A percentile compares a stretch with the other conserved stretches of the same genome.
Evolutionary conservation across 2,797 vertebrate species (phyloP).

Genomic region (Cryptoprocta ferox): DNA sequence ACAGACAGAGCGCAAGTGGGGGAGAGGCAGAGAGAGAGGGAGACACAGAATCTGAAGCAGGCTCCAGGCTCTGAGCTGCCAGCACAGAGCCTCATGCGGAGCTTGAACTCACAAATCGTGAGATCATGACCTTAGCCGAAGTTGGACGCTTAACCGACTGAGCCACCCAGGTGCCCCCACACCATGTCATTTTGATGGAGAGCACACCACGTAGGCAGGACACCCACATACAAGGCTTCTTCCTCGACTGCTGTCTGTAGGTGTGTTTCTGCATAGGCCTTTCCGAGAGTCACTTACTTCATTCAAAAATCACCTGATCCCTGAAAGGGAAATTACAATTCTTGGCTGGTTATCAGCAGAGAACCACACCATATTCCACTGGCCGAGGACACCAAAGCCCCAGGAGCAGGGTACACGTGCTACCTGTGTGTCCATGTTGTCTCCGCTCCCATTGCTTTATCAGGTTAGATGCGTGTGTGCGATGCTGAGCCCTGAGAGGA

Average conservation of each 20-base stretch:
- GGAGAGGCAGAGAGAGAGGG: too few species aligned
- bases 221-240: neutral
- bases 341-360: neutral
- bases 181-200: neutral
- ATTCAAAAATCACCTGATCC: neutral
- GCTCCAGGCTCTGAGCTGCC: too few species aligned
- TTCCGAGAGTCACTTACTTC: neutral
- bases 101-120: too few species aligned
- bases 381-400: neutral
- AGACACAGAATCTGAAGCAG: too few species aligned
- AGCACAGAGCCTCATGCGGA: too few species aligned
- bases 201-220: neutral
- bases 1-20: too few species aligned
- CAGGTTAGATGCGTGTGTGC: neutral
- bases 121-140: too few species aligned
- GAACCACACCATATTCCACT: neutral
- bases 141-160: too few species aligned
- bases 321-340: neutral
- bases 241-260: rapidly evolving
- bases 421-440: neutral
- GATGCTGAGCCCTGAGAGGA: neutral
- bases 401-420: neutral
- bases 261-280: neutral
- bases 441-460: neutral
- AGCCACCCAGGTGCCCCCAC: neutral